These are phyloP conservation scores for Neolamprologus variostigma DNA, from an alignment of 2,113 vertebrate genomes.

Conservation along the genomic window DNA sequence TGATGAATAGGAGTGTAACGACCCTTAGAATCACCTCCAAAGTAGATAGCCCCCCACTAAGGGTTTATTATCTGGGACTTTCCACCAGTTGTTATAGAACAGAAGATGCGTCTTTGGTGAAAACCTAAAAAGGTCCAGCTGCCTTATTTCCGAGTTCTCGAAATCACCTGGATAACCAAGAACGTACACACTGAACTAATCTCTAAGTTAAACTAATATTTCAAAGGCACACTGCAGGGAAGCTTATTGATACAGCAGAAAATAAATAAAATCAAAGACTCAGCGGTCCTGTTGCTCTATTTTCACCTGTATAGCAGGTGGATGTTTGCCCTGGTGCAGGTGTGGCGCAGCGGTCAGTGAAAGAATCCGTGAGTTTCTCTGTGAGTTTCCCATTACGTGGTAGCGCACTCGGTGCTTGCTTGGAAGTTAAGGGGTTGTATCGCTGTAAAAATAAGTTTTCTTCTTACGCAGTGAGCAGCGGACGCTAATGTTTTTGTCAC, in stretches of 20 bases:
- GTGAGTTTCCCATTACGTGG: no score
- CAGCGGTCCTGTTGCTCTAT: no score
- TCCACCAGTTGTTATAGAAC: background rate
- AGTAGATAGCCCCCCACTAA: background rate
- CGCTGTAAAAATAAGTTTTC: no score
- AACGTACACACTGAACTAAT: background rate
- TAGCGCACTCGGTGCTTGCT: no score
- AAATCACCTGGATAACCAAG: background rate
- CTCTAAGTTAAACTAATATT: background rate
- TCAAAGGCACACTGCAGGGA: background rate
- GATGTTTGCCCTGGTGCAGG: no score
- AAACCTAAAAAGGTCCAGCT: background rate
- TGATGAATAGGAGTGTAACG: background rate
- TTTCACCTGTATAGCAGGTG: no score
- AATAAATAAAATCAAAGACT: no score
- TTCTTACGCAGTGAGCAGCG: no score
- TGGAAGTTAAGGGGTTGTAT: no score
- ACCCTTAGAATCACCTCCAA: background rate
- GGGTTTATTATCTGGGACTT: background rate
- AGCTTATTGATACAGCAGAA: background rate
- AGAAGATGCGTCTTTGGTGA: accelerated
- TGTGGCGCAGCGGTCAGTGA: no score
- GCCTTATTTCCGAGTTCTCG: accelerated
- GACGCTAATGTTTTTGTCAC: no score
- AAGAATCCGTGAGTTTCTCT: no score